Evolutionary conservation across 2,113 vertebrate species (phyloP), one percentile per base, ranked within the genome.

Genomic region (Mystacornis crossleyi): DNA sequence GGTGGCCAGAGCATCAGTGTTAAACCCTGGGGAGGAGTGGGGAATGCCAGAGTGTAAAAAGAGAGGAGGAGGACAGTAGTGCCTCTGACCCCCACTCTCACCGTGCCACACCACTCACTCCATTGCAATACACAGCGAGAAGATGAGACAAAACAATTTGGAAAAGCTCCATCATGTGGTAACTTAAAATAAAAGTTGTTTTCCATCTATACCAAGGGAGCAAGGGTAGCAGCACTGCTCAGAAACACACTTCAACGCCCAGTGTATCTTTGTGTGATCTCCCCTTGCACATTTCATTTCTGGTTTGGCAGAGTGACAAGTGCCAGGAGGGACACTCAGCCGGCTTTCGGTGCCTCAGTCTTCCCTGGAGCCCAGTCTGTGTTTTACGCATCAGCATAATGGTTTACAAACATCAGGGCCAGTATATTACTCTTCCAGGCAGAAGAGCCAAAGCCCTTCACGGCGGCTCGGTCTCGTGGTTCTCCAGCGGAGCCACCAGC

Each of bases 401-500:
- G n/a, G n/a, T n/a, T n/a, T n/a, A 2, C 45, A 4, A 24, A 10
- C 34, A 14, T 3, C 45, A 4, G n/a, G n/a, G n/a, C n/a, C n/a
- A n/a, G n/a, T n/a, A n/a, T n/a, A n/a, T n/a, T n/a, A n/a, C 26
- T 38, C 28, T 33, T 1, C 42, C 47, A 3, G 48, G 31, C 48
- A 26, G 29, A 26, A n/a, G 11, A 36, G 12, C 34, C 60, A 4
- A 16, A 26, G 60, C 12, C 50, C 50, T 36, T 29, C 7, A 2
- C 0, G 4, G 17, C 33, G 18, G 12, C 4, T 7, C 4, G 5
- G 14, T 3, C 5, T 9, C 53, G 0, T 7, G 43, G 5, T 20
- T 54, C 62, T 28, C 71, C 43, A 16, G 45, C 4, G 2, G 13
- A 43, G 62, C 47, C 60, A 2, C 3, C 50, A 1, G 11, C 45